Base-by-base conservation (phyloP, 2,888 invertebrate genomes). In the Macrophya annulata region DNA sequence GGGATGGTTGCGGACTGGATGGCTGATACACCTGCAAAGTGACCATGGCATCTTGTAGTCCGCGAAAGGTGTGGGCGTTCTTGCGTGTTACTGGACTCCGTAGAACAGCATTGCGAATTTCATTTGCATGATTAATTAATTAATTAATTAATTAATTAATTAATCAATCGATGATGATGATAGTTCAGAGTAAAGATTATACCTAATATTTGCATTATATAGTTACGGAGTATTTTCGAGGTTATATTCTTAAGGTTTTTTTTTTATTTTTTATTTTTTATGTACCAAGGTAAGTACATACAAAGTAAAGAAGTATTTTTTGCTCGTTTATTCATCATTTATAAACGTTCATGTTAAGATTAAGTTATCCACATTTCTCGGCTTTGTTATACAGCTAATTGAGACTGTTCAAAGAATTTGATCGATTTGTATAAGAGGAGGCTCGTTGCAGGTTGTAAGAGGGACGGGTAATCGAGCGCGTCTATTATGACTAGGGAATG, bases 71-170 rank as follows among this genome's bases (percentile, higher is more conserved):
- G 83, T 83, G 71, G 83, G 83, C 83, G 83, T 71, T 83, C 25
- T 83, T 51, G 83, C 83, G 83, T 83, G 83, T 68, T 45, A 68
- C 68, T 31, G 9, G 15, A 31, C 15, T 17, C 21, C 4, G 21
- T 43, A 40, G n/a, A 25, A 25, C 8, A 48, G 45, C 37, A 25
- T 83, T 45, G 68, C 83, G 83, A 83, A 83, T 83, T 68, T 68
- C 48, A 83, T 83, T 83, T 68, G 68, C 83, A 83, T 83, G 55
- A 55, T 83, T 83, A 68, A 83, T 83, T 82, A 65, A 82, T 68
- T 43, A 82, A 82, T 55, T 25, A 82, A 25, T 62, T 68, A 68
- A 55, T 83, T 83, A 68, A 83, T 83, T 82, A 65, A 82, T 68
- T 43, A 82, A 82, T 55, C 15, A 82, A 68, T 68, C 37, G 10